phyloP scores from a whole-genome alignment of 2,113 vertebrate species.

The Cryptomyrus ogoouensis region DNA sequence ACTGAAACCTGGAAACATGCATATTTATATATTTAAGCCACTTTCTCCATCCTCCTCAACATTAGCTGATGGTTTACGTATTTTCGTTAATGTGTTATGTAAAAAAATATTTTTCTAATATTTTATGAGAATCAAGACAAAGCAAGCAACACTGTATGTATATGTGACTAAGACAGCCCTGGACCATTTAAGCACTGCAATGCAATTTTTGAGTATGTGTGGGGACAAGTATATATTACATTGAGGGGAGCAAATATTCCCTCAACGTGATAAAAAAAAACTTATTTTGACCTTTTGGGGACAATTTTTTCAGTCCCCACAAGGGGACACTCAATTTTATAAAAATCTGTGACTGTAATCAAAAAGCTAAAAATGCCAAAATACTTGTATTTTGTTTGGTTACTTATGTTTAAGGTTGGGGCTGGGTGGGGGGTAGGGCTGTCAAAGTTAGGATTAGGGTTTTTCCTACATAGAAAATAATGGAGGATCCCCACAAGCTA shows the following conservation, averaged over 20 bases:
- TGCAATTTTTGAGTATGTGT: neutral
- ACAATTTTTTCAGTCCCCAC: neutral
- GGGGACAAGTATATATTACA: neutral
- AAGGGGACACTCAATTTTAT: neutral
- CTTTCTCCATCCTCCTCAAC: neutral
- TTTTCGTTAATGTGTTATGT: neutral
- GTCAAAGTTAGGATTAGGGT: neutral
- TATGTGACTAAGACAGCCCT: neutral
- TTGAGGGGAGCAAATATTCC: neutral
- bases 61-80: neutral
- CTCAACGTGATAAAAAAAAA: neutral
- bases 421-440: neutral
- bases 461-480: neutral
- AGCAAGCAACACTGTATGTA: neutral
- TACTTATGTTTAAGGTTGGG: neutral
- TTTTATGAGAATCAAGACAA: neutral
- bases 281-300: neutral
- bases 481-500: neutral
- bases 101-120: neutral
- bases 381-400: neutral
- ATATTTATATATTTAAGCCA: neutral
- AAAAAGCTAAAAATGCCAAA: neutral
- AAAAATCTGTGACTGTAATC: neutral
- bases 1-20: slow-evolving; percentile 35
- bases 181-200: neutral